Evolutionary conservation across 2,888 invertebrate species (phyloP), one percentile per base, ranked within the genome.

Genomic region (Lasius fuliginosus): DNA sequence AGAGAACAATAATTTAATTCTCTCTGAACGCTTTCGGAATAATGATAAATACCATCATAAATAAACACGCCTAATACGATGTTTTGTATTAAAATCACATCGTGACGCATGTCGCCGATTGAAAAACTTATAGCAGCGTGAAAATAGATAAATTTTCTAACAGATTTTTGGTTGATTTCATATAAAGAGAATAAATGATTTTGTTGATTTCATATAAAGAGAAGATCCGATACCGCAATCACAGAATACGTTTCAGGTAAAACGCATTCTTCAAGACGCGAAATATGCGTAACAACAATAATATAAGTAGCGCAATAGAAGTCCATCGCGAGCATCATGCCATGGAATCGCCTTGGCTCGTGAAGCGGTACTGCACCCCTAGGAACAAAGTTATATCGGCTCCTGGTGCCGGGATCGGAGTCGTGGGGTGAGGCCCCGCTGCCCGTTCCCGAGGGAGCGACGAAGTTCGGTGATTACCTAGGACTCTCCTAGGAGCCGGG

Each of bases 381-480:
- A 93, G 94, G 93, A 94, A 92, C 92, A 94, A 95, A 95, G 94
- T 94, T 94, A 94, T 94, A 94, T 94, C 94, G 94, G 93, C 92
- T 92, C 91, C 89, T 90, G 88, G 89, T 88, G 87, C 82, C 75
- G 75, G 77, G 64, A 65, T 85, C 76, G 85, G 33, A 68, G 69
- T 71, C 76, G 85, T 86, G 85, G 85, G 90, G 85, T 87, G 90
- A 90, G 90, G 83, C 86, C 87, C 75, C 87, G 88, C 84, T 88
- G 89, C 89, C 89, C 91, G 91, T 93, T 94, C 94, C 95, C 92
- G 92, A 91, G 95, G 94, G 94, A 94, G 92, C 91, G 83, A 82
- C 94, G 94, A 95, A 95, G 94, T 95, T 95, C 94, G 94, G 94
- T 95, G 94, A 95, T 95, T 95, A 95, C 95, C 94, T 93, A 94